Conservation (phyloP, 2,888 invertebrate species). For the Priocnemis perturbator region DNA sequence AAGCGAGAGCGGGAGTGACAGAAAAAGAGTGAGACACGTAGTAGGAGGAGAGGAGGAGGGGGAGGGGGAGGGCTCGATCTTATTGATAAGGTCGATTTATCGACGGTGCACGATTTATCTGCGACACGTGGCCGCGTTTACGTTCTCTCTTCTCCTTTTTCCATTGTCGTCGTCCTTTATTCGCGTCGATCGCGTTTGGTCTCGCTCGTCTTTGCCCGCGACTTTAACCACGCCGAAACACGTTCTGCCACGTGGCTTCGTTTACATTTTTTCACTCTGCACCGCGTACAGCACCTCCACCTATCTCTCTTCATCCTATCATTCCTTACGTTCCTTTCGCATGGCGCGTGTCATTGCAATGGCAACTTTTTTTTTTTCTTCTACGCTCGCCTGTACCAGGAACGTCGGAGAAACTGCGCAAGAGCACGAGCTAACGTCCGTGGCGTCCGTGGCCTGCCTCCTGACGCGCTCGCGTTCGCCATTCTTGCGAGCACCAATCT, state of each 20-base stretch:
- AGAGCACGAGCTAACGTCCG: too few species aligned
- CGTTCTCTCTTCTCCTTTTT: slow-evolving; percentile 31
- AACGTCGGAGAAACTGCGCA: too few species aligned
- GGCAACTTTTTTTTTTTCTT: too few species aligned
- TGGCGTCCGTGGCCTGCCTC: too few species aligned
- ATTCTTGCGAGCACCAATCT: too few species aligned
- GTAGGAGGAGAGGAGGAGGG: slow-evolving; percentile 11
- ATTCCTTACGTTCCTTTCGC: too few species aligned
- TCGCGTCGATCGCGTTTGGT: slow-evolving; percentile 15
- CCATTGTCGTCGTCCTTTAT: slow-evolving; percentile 9
- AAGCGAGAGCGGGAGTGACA: background rate
- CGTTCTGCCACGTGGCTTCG: slow-evolving; percentile 2
- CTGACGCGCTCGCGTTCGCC: too few species aligned
- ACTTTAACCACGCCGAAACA: background rate
- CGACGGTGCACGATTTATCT: slow-evolving; percentile 50
- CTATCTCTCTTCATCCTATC: too few species aligned
- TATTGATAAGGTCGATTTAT: slow-evolving; percentile 59
- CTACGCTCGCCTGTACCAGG: too few species aligned
- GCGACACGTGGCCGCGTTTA: slow-evolving; percentile 49
- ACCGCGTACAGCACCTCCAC: too few species aligned
- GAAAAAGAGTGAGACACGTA: slow-evolving; percentile 14
- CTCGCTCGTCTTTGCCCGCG: background rate
- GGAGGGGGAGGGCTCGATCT: slow-evolving; percentile 39
- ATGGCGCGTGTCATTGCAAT: too few species aligned
- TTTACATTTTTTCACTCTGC: slow-evolving; percentile 1